Evolutionary conservation across 2,888 invertebrate genomes (phyloP).

Genomic region (Andricus quercusramuli): DNA sequence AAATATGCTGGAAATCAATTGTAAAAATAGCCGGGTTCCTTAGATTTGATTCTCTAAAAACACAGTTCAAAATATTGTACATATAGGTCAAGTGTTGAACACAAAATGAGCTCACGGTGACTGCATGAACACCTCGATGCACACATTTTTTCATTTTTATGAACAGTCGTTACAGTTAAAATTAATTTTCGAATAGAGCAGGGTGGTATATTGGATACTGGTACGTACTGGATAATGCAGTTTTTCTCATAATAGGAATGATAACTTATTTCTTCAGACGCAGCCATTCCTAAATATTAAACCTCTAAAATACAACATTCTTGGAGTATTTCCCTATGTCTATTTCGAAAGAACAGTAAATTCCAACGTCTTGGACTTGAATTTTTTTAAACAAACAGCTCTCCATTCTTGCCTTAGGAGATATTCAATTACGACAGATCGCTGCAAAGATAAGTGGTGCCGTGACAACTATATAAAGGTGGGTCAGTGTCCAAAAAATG

Average conservation of each 20-base stretch:
- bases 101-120: neutral
- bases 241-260: too few relatives aligned
- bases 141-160: neutral
- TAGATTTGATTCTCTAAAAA: constrained; percentile 29
- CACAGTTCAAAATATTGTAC: neutral
- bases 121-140: neutral
- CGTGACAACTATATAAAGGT: constrained; percentile 74
- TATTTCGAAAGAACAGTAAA: neutral
- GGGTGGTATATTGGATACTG: too few relatives aligned
- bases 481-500: constrained; percentile 67
- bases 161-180: too few relatives aligned
- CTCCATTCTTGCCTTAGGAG: constrained; percentile 53
- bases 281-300: neutral
- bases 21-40: constrained; percentile 42
- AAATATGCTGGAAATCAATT: constrained; percentile 17
- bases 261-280: too few relatives aligned
- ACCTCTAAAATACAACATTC: neutral
- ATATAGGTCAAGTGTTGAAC: neutral
- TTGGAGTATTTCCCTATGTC: neutral
- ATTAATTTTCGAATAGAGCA: too few relatives aligned
- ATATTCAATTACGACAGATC: constrained; percentile 76
- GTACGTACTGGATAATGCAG: too few relatives aligned
- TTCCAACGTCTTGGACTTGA: neutral
- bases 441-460: constrained; percentile 66
- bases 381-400: constrained; percentile 16